Evolutionary conservation across 2,113 vertebrate species (phyloP), one percentile per base, ranked within the genome.

Genomic region (Lichenostomus cassidix): DNA sequence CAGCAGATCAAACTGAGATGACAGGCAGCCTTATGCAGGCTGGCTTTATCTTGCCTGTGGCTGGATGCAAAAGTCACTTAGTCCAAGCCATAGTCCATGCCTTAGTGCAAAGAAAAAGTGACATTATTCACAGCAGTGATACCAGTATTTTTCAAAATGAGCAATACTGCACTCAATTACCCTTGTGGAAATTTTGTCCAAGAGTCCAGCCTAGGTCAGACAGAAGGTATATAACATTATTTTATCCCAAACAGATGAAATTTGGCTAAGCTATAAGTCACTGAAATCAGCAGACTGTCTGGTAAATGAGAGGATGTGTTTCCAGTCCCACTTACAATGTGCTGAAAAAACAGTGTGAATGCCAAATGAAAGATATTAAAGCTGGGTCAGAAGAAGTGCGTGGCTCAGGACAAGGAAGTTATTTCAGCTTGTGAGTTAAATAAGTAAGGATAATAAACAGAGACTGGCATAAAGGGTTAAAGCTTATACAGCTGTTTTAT

Each of bases 401-500:
- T 3, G 1, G 58, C 53, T 91, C 37, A 76, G 87, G 37, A 82
- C 62, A 31, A 68, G 74, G 53, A 92, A 91, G 77, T 79, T 93
- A 71, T 89, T 96, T 89, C 94, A 92, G 80, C 52, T 71, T 92
- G 44, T 79, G 77, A 64, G 49, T 71, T 58, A 84, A 95, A 82
- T 84, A 65, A 84, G 52, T 56, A 52, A 53, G 53, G 73, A 89
- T 82, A 94, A 93, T 59, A 96, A 96, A 94, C 37, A 84, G n/a
- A 89, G 29, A 68, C 22, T 64, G 44, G 20, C 29, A 84, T 33
- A 89, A 96, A 92, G 93, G 58, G 91, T 92, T 96, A 96, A 96
- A 94, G 70, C 86, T 91, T 82, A 79, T 58, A 56, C 74, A 94
- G 70, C 46, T 82, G 44, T 87, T 95, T 75, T 46, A 73, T 78